phyloP scores from a whole-genome alignment of 2,113 vertebrate genomes.

The Myrmecophaga tridactyla region DNA sequence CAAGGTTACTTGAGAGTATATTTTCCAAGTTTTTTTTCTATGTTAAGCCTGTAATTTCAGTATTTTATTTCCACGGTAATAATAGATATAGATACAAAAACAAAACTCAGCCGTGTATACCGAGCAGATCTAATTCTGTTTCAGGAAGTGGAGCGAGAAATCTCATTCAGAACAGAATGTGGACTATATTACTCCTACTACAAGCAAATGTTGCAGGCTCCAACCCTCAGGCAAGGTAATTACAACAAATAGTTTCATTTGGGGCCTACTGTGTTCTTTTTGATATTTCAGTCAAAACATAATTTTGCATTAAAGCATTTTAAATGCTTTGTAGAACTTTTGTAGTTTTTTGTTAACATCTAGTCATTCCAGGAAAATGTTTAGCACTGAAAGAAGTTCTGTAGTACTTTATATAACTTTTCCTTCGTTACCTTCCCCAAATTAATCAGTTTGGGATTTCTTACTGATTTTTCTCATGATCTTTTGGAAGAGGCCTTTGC shows the following conservation, averaged over 20 bases:
- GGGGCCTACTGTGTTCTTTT: neutral
- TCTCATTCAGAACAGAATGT: conserved; percentile 98
- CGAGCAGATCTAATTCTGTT: conserved; percentile 65
- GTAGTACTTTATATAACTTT: neutral
- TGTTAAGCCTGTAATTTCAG: neutral
- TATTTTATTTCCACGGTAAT: conserved; percentile 16
- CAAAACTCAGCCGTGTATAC: neutral
- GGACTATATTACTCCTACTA: conserved; percentile 99
- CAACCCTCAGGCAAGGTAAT: conserved; percentile 94
- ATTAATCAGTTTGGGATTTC: neutral
- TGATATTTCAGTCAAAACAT: neutral
- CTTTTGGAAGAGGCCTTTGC: neutral
- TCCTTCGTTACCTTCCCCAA: neutral
- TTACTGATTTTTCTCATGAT: neutral
- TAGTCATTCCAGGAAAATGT: neutral
- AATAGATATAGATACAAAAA: neutral
- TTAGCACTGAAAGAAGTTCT: neutral
- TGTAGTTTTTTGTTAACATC: neutral
- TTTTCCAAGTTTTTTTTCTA: neutral
- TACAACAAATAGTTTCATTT: neutral
- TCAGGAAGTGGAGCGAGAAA: conserved; percentile 98
- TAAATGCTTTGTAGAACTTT: neutral
- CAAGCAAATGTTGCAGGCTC: conserved; percentile 96
- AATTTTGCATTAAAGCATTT: neutral
- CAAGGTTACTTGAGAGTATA: neutral